Evolutionary conservation across 2,113 vertebrate genomes (phyloP), one percentile per base, ranked within the genome.

Genomic region (Romanogobio albipinnatus): DNA sequence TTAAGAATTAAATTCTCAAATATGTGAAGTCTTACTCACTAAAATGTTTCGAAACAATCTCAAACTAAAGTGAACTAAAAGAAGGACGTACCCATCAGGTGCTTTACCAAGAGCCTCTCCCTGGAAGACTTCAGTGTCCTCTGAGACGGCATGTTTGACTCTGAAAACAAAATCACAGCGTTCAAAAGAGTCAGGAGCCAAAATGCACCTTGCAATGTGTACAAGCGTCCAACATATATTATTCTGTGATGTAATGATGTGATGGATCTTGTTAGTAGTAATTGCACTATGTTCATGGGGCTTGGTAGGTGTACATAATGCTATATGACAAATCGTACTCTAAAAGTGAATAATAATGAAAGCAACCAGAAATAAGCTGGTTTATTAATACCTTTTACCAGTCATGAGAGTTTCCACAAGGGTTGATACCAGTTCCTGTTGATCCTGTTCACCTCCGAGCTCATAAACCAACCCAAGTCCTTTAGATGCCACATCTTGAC

Each of bases 331-430:
- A 43, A 43, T 10, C 19, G 15, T 49, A 47, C 13, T 26, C 22
- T 3, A 47, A 47, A 47, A 73, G 43, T 24, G 2, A n/a, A 24
- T 22, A 71, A 71, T 70, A 39, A 70, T 22, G 0, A 39, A 11
- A 39, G 33, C 15, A 68, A 39, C 64, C 64, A 68, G 11, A 49
- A 75, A 51, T 51, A 59, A 82, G 58, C 5, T 51, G 10, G 10
- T 68, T 29, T 45, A 10, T 19, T 5, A 14, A 47, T 89, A 99
- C 98, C 98, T 97, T 94, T 97, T 99, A 29, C 98, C 98, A 80
- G 98, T 99, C 97, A 99, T 99, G 76, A 99, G 96, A 1, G 98
- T 97, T 91, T 99, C 98, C 84, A 99, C 97, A 24, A 99, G 94
- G 0, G 95, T 96, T 73, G 98, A 98, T 84, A 99, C 98, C 76